Percentiles rank a stretch among this genome's conserved stretches.
Conservation (phyloP, 2,113 vertebrate species). For the Sciurus niger region DNA sequence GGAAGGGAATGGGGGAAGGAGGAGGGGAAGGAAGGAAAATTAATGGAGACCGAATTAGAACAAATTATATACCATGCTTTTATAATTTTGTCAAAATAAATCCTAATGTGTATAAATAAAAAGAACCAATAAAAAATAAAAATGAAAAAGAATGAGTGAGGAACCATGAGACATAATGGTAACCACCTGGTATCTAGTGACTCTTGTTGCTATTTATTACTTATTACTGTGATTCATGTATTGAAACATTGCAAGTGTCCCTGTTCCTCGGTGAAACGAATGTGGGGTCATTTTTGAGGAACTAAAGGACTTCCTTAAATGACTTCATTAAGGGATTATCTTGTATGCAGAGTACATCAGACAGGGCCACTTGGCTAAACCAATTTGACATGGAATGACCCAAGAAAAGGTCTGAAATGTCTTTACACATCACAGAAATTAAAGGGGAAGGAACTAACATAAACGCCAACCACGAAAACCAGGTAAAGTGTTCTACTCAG, state of each 20-base stretch:
- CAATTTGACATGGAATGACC: background rate
- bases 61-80: no score
- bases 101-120: no score
- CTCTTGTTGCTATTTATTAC: background rate
- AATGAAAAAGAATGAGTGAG: background rate
- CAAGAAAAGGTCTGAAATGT: background rate
- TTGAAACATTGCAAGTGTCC: background rate
- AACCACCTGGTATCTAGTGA: background rate
- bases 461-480: background rate
- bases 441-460: background rate
- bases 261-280: background rate
- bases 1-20: no score
- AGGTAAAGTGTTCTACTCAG: background rate
- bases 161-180: background rate
- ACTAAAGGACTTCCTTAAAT: background rate
- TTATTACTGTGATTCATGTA: background rate
- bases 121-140: no score
- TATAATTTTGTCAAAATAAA: no score
- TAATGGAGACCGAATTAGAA: no score
- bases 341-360: background rate
- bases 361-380: background rate
- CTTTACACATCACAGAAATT: background rate
- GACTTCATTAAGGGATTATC: background rate
- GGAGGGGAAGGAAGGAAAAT: no score
- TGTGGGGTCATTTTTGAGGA: slow-evolving; percentile 39